Evolutionary conservation across 2,888 invertebrate species (phyloP).

Genomic region (Margaritifera margaritifera): DNA sequence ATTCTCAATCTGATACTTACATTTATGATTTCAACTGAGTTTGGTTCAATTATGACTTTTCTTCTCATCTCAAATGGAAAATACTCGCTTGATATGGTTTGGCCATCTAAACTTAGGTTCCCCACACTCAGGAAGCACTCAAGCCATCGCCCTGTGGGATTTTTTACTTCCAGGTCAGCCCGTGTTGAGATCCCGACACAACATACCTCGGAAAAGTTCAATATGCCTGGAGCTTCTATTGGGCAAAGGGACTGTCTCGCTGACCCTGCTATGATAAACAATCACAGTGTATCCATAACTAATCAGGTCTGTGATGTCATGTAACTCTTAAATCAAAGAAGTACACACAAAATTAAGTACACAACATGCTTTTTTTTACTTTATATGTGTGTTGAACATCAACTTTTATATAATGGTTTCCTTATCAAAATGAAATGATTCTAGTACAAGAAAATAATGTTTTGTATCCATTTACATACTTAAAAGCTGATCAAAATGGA

Average conservation of each 20-base stretch:
- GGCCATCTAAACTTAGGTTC: slow-evolving; percentile 29
- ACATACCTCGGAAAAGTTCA: slow-evolving; percentile 55
- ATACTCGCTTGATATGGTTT: slow-evolving; percentile 6
- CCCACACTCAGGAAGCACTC: slow-evolving; percentile 50
- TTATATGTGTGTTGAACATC: too few species aligned
- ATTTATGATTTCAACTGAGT: slow-evolving; percentile 50
- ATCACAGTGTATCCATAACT: too few species aligned
- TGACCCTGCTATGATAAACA: background rate
- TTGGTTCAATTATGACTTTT: slow-evolving; percentile 56
- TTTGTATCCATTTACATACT: too few species aligned
- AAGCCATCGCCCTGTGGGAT: slow-evolving; percentile 57
- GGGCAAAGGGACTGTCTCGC: slow-evolving; percentile 26
- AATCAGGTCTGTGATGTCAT: too few species aligned
- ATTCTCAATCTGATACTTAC: slow-evolving; percentile 31
- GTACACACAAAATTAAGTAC: too few species aligned
- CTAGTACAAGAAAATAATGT: too few species aligned
- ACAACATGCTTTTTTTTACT: too few species aligned
- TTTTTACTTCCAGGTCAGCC: slow-evolving; percentile 48
- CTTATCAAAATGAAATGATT: too few species aligned
- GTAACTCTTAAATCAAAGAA: too few species aligned
- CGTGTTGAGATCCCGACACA: slow-evolving; percentile 61
- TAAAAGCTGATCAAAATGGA: too few species aligned
- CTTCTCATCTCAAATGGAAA: slow-evolving; percentile 58
- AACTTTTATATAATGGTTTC: too few species aligned
- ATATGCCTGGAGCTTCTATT: slow-evolving; percentile 49